Conservation (phyloP, 2,113 vertebrate species). For the Urocynchramus pylzowi region DNA sequence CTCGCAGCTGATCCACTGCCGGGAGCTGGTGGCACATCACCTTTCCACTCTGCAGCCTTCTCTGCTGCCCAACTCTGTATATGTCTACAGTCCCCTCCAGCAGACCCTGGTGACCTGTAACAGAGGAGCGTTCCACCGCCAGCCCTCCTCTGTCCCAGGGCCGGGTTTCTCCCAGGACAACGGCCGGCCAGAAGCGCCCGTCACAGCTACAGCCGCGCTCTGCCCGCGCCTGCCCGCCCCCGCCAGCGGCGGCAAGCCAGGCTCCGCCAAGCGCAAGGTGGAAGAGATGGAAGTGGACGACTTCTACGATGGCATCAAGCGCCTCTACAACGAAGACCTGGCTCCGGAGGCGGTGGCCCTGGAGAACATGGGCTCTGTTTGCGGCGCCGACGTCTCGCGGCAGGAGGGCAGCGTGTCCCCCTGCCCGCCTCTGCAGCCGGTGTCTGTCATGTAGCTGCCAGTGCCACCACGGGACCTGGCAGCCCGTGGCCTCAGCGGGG, state of each 20-base stretch:
- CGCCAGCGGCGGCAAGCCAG: slow-evolving; percentile 73
- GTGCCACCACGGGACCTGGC: background rate
- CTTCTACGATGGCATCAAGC: slow-evolving; percentile 94
- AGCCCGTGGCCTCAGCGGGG: background rate
- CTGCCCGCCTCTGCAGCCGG: slow-evolving; percentile 91
- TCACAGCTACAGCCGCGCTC: slow-evolving; percentile 65
- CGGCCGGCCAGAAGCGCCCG: slow-evolving; percentile 73
- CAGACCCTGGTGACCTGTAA: slow-evolving; percentile 76
- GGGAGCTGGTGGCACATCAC: slow-evolving; percentile 88
- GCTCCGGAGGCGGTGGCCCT: slow-evolving; percentile 70
- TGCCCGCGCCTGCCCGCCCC: slow-evolving; percentile 69
- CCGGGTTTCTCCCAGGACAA: slow-evolving; percentile 74
- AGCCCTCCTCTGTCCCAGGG: slow-evolving; percentile 74
- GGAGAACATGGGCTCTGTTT: slow-evolving; percentile 67
- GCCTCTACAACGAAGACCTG: slow-evolving; percentile 91
- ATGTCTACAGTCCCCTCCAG: slow-evolving; percentile 92
- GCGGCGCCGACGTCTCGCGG: slow-evolving; percentile 68
- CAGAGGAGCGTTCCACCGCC: slow-evolving; percentile 70
- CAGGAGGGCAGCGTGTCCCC: slow-evolving; percentile 82
- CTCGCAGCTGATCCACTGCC: slow-evolving; percentile 89
- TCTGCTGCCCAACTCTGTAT: slow-evolving; percentile 91
- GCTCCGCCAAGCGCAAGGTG: slow-evolving; percentile 93
- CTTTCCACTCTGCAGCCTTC: slow-evolving; percentile 85
- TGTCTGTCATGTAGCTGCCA: slow-evolving; percentile 78
- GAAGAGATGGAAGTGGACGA: slow-evolving; percentile 97